A percentile compares a stretch with the other conserved stretches of the same genome.
Conservation (phyloP, 2,113 vertebrate genomes). For the Romanogobio albipinnatus region DNA sequence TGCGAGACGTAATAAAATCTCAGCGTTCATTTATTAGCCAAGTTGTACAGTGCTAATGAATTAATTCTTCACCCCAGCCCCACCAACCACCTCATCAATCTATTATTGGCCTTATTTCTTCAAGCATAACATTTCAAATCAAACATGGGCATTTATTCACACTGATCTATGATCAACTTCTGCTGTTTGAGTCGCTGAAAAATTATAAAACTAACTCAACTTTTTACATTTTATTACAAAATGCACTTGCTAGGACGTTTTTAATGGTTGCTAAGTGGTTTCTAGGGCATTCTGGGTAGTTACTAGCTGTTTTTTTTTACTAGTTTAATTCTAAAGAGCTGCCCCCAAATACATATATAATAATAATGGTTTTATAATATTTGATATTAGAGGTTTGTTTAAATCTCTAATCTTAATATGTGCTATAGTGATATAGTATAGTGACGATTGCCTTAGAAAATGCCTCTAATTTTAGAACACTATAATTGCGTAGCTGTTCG, state of each 20-base stretch:
- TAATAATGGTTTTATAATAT: background rate
- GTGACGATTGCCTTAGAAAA: background rate
- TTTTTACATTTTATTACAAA: too few relatives aligned
- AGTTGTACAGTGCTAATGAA: constrained; percentile 72
- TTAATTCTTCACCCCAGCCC: constrained; percentile 62
- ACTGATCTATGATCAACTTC: background rate
- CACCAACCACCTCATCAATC: background rate
- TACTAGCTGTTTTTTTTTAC: too few relatives aligned
- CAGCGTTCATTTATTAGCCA: constrained; percentile 72
- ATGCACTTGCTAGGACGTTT: too few relatives aligned
- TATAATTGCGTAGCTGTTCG: background rate
- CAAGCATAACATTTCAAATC: background rate
- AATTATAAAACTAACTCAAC: too few relatives aligned
- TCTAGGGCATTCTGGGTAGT: too few relatives aligned
- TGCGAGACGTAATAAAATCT: constrained; percentile 72
- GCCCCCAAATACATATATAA: too few relatives aligned
- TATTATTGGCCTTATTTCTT: background rate
- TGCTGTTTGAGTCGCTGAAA: too few relatives aligned
- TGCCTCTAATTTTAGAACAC: background rate
- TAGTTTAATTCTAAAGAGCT: too few relatives aligned
- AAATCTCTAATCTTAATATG: background rate
- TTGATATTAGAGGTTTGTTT: background rate
- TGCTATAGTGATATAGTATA: background rate
- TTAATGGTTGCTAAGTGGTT: too few relatives aligned
- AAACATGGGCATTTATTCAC: background rate